Evolutionary conservation across 2,888 invertebrate species (phyloP).

Genomic region (Nipponacmea schrenckii): DNA sequence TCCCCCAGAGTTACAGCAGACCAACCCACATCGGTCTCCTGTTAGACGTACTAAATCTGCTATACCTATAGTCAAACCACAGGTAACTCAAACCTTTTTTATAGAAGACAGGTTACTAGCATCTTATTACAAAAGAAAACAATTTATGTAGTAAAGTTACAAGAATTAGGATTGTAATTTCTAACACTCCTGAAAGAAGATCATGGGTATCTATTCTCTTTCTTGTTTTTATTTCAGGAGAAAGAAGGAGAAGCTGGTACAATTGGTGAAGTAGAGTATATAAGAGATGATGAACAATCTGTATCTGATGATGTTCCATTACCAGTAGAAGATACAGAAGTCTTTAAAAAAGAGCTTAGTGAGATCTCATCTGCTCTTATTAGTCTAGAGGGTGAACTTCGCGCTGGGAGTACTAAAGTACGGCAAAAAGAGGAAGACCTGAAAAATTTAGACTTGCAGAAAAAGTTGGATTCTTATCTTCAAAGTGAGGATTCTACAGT

Average conservation of each 20-base stretch:
- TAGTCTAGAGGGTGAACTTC: background rate
- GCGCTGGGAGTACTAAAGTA: background rate
- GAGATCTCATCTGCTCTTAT: background rate
- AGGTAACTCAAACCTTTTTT: constrained; percentile 37
- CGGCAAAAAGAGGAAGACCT: background rate
- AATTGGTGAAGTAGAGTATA: no score
- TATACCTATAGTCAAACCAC: constrained; percentile 62
- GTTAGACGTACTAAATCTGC: constrained; percentile 57
- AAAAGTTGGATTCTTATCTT: background rate
- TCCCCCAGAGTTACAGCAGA: constrained; percentile 42
- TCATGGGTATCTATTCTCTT: no score
- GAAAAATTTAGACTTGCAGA: background rate
- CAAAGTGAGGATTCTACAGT: background rate
- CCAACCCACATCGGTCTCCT: constrained; percentile 42
- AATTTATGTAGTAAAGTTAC: no score
- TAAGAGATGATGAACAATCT: no score
- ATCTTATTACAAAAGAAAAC: no score
- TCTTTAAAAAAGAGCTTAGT: background rate
- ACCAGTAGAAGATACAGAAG: background rate
- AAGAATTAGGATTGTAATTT: no score
- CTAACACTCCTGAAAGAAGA: no score
- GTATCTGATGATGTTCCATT: background rate
- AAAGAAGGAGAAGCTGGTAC: no score
- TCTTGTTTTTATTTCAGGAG: no score
- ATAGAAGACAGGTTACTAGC: no score